Conservation (phyloP, 2,888 invertebrate species). For the Epinotia ramella region DNA sequence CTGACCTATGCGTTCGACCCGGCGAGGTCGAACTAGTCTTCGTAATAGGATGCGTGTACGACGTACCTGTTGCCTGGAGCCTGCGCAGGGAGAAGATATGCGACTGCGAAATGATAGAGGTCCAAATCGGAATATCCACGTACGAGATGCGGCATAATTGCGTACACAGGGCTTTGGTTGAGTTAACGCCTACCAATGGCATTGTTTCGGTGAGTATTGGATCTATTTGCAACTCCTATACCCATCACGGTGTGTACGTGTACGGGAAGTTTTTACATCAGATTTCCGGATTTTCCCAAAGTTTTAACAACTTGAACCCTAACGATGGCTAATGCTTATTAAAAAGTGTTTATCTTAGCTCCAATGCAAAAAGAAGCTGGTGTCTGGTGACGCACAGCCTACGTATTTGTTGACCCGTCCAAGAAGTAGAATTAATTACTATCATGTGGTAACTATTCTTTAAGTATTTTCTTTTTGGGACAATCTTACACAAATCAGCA, state of each 20-base stretch:
- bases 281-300: not conserved
- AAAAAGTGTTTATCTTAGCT: not conserved
- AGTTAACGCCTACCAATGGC: slow-evolving; percentile 67
- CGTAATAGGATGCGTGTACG: slow-evolving; percentile 71
- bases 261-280: not conserved
- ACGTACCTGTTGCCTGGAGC: slow-evolving; percentile 68
- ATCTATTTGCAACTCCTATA: not conserved
- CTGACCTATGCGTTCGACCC: slow-evolving; percentile 69
- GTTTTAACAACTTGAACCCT: too few relatives aligned
- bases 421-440: too few relatives aligned
- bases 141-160: slow-evolving; percentile 77
- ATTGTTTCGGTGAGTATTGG: slow-evolving; percentile 64
- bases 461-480: too few relatives aligned
- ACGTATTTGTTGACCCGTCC: too few relatives aligned
- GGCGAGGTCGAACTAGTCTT: slow-evolving; percentile 69
- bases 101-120: slow-evolving; percentile 75
- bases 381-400: too few relatives aligned
- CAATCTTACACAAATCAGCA: too few relatives aligned
- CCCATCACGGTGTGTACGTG: not conserved
- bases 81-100: slow-evolving; percentile 76
- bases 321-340: not conserved
- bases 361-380: not conserved
- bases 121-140: slow-evolving; percentile 71
- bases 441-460: not conserved
- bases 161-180: slow-evolving; percentile 68